Evolutionary conservation across 2,797 vertebrate species (phyloP).

Genomic region (Monodelphis domestica): DNA sequence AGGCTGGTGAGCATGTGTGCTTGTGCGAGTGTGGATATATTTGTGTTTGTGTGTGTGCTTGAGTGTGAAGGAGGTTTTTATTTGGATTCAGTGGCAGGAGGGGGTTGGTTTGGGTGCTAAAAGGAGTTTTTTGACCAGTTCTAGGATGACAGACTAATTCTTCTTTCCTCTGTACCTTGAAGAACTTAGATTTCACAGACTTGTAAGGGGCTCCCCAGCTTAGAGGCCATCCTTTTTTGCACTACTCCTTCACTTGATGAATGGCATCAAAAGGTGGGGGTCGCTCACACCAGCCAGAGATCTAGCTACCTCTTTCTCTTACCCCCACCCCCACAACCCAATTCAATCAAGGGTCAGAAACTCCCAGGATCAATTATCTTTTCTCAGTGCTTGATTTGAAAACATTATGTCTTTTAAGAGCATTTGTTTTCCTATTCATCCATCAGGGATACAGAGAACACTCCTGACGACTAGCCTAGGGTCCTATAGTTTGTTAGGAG

Average conservation of each 20-base stretch:
- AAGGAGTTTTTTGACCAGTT: background rate
- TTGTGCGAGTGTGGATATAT: background rate
- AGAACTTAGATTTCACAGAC: background rate
- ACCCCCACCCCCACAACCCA: background rate
- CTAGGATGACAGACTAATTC: background rate
- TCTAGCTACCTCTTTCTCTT: background rate
- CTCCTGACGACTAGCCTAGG: background rate
- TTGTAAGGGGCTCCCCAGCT: background rate
- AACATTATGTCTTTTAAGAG: background rate
- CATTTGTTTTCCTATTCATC: background rate
- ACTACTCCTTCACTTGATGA: background rate
- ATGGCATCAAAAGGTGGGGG: background rate
- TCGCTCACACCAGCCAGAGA: background rate
- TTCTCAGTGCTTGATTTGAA: background rate
- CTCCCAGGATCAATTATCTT: background rate
- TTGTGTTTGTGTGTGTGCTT: background rate
- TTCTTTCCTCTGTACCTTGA: background rate
- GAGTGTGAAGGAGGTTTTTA: background rate
- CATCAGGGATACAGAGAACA: background rate
- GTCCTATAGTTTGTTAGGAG: background rate
- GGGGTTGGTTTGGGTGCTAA: conserved; percentile 3
- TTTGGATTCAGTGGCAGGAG: background rate
- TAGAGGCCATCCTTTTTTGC: background rate
- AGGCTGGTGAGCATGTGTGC: conserved; percentile 44
- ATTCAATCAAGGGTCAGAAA: background rate